A percentile compares a stretch with the other conserved stretches of the same genome.
Evolutionary conservation across 2,888 invertebrate species (phyloP).

Genomic region (Bombyx huttoni): DNA sequence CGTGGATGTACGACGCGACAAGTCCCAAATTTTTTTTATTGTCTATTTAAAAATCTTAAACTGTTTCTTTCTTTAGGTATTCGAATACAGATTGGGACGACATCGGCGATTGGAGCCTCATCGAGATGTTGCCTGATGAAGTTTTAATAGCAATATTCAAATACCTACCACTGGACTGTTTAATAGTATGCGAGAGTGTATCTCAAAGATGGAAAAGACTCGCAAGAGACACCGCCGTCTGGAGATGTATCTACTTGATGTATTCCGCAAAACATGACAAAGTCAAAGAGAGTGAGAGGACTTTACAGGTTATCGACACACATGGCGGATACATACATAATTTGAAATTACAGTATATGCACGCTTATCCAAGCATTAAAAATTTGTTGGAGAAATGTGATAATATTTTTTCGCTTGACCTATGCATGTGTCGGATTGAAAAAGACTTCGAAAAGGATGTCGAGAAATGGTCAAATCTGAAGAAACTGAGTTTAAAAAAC

Average conservation of each 20-base stretch:
- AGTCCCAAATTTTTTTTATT: too few species aligned
- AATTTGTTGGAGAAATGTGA: slow-evolving; percentile 38
- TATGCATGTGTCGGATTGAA: slow-evolving; percentile 53
- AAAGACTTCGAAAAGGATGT: slow-evolving; percentile 43
- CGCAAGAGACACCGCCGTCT: slow-evolving; percentile 35
- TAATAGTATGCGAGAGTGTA: slow-evolving; percentile 45
- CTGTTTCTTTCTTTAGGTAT: not conserved
- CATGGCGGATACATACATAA: slow-evolving; percentile 38
- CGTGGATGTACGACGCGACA: too few species aligned
- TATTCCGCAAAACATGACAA: slow-evolving; percentile 51
- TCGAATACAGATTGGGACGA: not conserved
- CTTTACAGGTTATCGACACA: slow-evolving; percentile 32
- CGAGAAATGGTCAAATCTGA: slow-evolving; percentile 39
- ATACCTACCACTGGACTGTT: slow-evolving; percentile 37
- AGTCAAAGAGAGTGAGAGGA: slow-evolving; percentile 38
- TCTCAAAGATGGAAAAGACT: slow-evolving; percentile 47
- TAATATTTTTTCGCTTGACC: slow-evolving; percentile 44
- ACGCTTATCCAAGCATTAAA: slow-evolving; percentile 38
- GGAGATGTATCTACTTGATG: slow-evolving; percentile 38
- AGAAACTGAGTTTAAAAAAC: slow-evolving; percentile 49
- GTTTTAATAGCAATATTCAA: slow-evolving; percentile 48
- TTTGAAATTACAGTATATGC: slow-evolving; percentile 51
- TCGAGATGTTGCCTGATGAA: slow-evolving; percentile 51
- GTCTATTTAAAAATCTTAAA: too few species aligned
- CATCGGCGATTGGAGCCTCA: slow-evolving; percentile 7